Conservation (phyloP, 2,113 vertebrate species). For the Scophthalmus maximus region DNA sequence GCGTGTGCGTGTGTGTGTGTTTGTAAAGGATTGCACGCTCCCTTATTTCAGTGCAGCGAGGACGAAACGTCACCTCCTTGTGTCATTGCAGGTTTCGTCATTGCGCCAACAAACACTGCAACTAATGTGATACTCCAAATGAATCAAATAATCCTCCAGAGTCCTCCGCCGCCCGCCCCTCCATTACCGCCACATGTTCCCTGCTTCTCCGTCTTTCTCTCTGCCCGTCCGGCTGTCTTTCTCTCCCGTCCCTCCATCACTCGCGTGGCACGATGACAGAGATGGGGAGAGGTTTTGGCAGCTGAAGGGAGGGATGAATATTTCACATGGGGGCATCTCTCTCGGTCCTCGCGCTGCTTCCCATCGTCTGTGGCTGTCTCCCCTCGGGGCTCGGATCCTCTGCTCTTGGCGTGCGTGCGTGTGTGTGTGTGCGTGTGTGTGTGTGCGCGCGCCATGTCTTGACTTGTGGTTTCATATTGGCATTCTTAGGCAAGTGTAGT, state of each 20-base stretch:
- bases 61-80: conserved; percentile 58
- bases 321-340: conserved; percentile 70
- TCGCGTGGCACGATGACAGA: conserved; percentile 44
- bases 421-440: conserved; percentile 7
- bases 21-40: conserved; percentile 1
- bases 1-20: not conserved
- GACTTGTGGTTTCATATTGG: conserved; percentile 69
- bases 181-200: conserved; percentile 18
- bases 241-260: conserved; percentile 33
- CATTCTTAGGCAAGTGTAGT: conserved; percentile 71
- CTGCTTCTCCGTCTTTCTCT: not conserved
- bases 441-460: conserved; percentile 36
- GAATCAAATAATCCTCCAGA: conserved; percentile 51
- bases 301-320: conserved; percentile 74
- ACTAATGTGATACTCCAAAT: conserved; percentile 42
- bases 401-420: conserved; percentile 33
- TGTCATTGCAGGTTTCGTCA: conserved; percentile 56
- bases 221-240: not conserved
- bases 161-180: conserved; percentile 37
- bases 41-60: conserved; percentile 3
- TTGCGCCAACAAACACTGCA: conserved; percentile 40
- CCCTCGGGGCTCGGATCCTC: conserved; percentile 54
- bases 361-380: conserved; percentile 60
- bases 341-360: conserved; percentile 56
- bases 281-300: conserved; percentile 68